Conservation (phyloP, 2,113 vertebrate species). For the Lagopus muta region DNA sequence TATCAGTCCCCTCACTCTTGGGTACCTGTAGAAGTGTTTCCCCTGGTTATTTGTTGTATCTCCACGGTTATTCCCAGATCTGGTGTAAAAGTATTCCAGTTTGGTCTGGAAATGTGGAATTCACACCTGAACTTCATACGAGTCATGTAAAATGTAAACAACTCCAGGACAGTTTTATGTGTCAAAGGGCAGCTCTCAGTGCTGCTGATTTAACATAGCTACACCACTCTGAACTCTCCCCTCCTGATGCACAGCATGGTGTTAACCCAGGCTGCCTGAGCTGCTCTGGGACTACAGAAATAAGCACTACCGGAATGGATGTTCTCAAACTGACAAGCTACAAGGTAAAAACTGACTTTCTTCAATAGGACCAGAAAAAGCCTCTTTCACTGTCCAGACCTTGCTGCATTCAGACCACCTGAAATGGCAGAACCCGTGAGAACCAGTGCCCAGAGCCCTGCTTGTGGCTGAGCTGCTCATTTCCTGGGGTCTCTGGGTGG, state of each 20-base stretch:
- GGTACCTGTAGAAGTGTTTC: not conserved
- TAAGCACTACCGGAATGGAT: not conserved
- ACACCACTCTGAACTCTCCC: not conserved
- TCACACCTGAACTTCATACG: not conserved
- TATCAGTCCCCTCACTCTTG: not conserved
- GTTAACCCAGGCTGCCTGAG: not conserved
- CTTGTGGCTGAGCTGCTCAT: not conserved
- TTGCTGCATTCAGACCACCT: not conserved
- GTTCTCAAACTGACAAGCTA: not conserved
- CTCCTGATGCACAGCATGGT: accelerated
- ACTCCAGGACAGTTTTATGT: not conserved
- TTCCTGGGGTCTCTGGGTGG: not conserved
- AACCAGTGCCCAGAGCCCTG: not conserved
- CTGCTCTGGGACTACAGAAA: not conserved
- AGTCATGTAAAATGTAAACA: not conserved
- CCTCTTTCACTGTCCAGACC: not conserved
- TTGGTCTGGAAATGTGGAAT: not conserved
- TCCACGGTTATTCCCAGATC: not conserved
- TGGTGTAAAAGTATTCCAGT: not conserved
- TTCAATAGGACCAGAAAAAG: not conserved
- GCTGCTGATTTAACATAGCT: not conserved
- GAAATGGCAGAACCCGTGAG: not conserved
- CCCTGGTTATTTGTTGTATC: not conserved
- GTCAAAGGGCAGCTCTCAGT: not conserved
- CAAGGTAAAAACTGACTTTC: not conserved